These are phyloP conservation scores for Drosophila cardini DNA, from an alignment of 1,140 invertebrate genomes.

Conservation along the genomic window DNA sequence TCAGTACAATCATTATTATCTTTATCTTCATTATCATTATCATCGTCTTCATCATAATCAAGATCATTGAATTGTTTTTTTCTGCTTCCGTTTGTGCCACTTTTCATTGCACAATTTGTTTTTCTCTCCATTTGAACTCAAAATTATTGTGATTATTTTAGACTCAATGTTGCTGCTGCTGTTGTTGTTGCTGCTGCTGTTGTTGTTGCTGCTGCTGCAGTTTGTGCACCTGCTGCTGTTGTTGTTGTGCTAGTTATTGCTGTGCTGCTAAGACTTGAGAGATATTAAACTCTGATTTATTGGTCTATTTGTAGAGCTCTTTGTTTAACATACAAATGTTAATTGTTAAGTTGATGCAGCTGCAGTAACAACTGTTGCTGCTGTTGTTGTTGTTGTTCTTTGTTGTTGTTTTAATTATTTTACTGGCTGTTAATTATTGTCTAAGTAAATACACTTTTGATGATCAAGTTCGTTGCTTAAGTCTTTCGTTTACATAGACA, in stretches of 20 bases:
- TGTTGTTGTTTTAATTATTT: constrained; percentile 19
- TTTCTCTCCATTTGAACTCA: constrained; percentile 65
- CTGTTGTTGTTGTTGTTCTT: background rate
- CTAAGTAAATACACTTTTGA: constrained; percentile 33
- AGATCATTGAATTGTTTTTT: constrained; percentile 22
- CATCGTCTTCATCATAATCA: background rate
- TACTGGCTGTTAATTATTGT: constrained; percentile 16
- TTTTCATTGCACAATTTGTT: constrained; percentile 36
- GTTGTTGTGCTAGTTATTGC: constrained; percentile 13
- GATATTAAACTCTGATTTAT: constrained; percentile 18
- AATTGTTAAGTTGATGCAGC: constrained; percentile 51
- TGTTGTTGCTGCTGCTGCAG: no score
- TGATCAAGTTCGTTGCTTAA: constrained; percentile 62
- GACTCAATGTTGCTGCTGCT: constrained; percentile 29
- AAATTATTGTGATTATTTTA: constrained; percentile 77
- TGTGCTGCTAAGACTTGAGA: background rate
- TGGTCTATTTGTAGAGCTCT: constrained; percentile 40
- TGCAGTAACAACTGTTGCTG: constrained; percentile 26
- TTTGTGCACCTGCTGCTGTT: constrained; percentile 59
- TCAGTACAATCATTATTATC: background rate
- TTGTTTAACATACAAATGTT: constrained; percentile 51
- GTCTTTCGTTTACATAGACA: constrained; percentile 58
- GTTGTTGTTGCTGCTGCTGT: constrained; percentile 32
- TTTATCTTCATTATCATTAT: background rate
- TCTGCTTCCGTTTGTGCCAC: constrained; percentile 68